These are phyloP conservation scores for Sinocyclocheilus maitianheensis DNA, from an alignment of 2,113 vertebrate genomes.

Conservation along the genomic window DNA sequence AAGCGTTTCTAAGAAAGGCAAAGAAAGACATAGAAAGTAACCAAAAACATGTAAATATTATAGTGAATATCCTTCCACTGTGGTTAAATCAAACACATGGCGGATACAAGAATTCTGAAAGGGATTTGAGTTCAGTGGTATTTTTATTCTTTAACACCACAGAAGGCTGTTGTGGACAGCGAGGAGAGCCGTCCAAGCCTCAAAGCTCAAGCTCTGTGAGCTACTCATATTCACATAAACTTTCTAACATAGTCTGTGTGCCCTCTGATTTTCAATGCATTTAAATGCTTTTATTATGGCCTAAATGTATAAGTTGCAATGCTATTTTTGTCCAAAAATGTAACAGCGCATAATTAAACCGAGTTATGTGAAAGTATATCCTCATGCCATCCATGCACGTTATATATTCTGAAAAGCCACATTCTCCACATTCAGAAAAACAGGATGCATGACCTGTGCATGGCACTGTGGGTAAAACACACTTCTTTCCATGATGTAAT, in stretches of 20 bases:
- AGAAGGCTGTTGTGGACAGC: slow-evolving; percentile 37
- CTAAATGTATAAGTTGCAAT: neutral
- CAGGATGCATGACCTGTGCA: neutral
- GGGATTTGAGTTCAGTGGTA: slow-evolving; percentile 46
- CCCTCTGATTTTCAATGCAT: slow-evolving; percentile 9
- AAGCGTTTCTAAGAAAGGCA: neutral
- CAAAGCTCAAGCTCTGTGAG: neutral
- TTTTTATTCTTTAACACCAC: slow-evolving; percentile 50
- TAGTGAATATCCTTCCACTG: slow-evolving; percentile 35
- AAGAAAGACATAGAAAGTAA: slow-evolving; percentile 17
- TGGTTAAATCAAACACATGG: slow-evolving; percentile 37
- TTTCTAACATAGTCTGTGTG: neutral
- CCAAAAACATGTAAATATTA: slow-evolving; percentile 35
- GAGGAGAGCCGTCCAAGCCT: slow-evolving; percentile 2
- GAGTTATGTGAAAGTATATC: neutral
- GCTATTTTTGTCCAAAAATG: neutral
- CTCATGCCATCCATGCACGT: neutral
- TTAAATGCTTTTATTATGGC: slow-evolving; percentile 1
- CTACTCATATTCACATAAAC: neutral
- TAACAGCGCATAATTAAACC: neutral
- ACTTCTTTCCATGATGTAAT: neutral
- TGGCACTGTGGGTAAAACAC: neutral
- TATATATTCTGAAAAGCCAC: neutral
- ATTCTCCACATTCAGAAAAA: neutral
- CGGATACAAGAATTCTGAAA: slow-evolving; percentile 11